A percentile compares a stretch with the other conserved stretches of the same genome.
Evolutionary conservation across 2,888 invertebrate species (phyloP).

Genomic region (Portevinia maculata): DNA sequence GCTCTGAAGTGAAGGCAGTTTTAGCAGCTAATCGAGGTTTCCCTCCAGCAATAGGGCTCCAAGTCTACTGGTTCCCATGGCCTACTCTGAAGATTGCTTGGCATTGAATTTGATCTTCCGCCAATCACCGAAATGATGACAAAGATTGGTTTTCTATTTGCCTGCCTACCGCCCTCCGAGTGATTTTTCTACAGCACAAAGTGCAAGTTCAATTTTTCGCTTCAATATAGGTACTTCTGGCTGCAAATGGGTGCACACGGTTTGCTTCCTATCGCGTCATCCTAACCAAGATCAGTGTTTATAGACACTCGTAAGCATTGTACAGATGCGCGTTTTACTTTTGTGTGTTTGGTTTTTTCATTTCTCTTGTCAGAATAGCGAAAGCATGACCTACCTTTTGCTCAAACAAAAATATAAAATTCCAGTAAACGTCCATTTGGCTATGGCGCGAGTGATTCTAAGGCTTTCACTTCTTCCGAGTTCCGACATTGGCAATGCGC

Average conservation of each 20-base stretch:
- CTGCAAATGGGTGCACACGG: slow-evolving; percentile 5
- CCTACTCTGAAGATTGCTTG: slow-evolving; percentile 54
- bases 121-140: slow-evolving; percentile 31
- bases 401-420: slow-evolving; percentile 72
- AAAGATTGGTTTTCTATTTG: slow-evolving; percentile 17
- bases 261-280: slow-evolving; percentile 32
- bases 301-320: neutral
- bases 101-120: slow-evolving; percentile 64
- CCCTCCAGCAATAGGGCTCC: slow-evolving; percentile 39
- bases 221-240: slow-evolving; percentile 9
- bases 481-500: slow-evolving; percentile 43
- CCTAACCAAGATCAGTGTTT: neutral
- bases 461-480: slow-evolving; percentile 74
- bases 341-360: slow-evolving; percentile 42
- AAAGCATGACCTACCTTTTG: slow-evolving; percentile 78
- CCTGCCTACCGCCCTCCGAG: slow-evolving; percentile 24
- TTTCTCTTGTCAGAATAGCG: slow-evolving; percentile 73
- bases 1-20: slow-evolving; percentile 47
- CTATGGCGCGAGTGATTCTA: slow-evolving; percentile 61
- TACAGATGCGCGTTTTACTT: slow-evolving; percentile 9
- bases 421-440: slow-evolving; percentile 75
- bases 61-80: slow-evolving; percentile 41
- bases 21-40: slow-evolving; percentile 33
- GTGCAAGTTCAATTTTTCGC: slow-evolving; percentile 48
- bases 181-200: slow-evolving; percentile 37